Evolutionary conservation across 2,888 invertebrate species (phyloP), one percentile per base, ranked within the genome.

Genomic region (Oxycera nigricornis): DNA sequence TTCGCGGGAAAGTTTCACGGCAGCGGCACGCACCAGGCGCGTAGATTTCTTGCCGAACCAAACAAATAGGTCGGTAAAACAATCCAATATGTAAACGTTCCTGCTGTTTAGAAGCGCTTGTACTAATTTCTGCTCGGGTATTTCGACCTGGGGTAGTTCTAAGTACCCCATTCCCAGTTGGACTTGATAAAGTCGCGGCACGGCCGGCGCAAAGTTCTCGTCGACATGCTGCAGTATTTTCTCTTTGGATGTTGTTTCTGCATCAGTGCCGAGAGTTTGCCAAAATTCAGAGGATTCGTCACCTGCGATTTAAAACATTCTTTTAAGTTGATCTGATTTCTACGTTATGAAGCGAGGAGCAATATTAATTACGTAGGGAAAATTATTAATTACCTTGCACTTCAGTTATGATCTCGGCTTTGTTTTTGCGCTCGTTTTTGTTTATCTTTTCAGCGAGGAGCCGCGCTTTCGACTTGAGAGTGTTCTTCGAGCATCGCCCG

Each of bases 31-130:
- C 0, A 98, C 96, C 65, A 98, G 86, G 55, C 98, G 89, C 0
- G 98, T 97, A 0, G 98, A 98, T 83, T 98, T 98, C 85, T 97
- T 96, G 30, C 99, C 99, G 86, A 97, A 96, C 98, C 98, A 98
- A 1, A 97, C 96, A 85, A 96, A 98, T 14, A 98, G 91, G 84
- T 98, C 98, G 74, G 93, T 88, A 82, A 92, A 93, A 82, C 96
- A 97, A 86, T 99, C 99, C 73, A 99, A 88, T 81, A 99, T 94
- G 86, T 97, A 99, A 0, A 99, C 98, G 86, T 94, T 94, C 82
- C 95, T 92, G 76, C 96, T 95, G 80, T 92, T 91, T 68, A 99
- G 89, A 79, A 94, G 87, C 0, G 89, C 90, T 79, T 94, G 91
- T 0, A 89, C 89, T 4, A 97, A 87, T 81, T 93, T 93, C 76